Evolutionary conservation across 1,140 invertebrate genomes (phyloP).

Genomic region (Agrilus planipennis): DNA sequence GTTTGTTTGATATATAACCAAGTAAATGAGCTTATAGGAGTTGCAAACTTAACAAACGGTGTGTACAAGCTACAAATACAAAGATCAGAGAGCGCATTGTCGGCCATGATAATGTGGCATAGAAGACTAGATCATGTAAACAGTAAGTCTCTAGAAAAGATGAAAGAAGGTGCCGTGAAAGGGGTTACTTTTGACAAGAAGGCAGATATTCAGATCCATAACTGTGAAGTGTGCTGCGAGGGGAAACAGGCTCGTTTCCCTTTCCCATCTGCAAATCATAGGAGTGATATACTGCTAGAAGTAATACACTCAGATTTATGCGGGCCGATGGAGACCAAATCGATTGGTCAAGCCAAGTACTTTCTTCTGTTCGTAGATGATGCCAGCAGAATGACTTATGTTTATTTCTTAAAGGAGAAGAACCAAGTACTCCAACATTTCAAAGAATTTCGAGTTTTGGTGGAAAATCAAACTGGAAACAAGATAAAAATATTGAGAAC

Average conservation of each 20-base stretch:
- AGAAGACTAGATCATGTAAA: slow-evolving; percentile 23
- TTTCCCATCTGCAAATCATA: neutral
- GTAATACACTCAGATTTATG: slow-evolving; percentile 30
- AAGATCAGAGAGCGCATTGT: slow-evolving; percentile 9
- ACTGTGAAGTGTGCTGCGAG: slow-evolving; percentile 10
- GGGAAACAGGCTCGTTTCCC: slow-evolving; percentile 5
- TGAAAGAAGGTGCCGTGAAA: slow-evolving; percentile 13
- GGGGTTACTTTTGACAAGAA: slow-evolving; percentile 6
- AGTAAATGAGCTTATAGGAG: neutral
- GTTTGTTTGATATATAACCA: slow-evolving; percentile 15
- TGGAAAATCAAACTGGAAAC: slow-evolving; percentile 20
- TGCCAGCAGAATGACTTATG: slow-evolving; percentile 21
- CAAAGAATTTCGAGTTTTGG: slow-evolving; percentile 21
- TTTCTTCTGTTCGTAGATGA: slow-evolving; percentile 33
- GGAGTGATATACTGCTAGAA: slow-evolving; percentile 9
- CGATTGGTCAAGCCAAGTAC: slow-evolving; percentile 27
- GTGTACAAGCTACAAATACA: slow-evolving; percentile 21
- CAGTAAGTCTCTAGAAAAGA: slow-evolving; percentile 11
- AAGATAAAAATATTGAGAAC: slow-evolving; percentile 24
- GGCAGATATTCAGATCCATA: neutral
- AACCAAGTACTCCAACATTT: slow-evolving; percentile 18
- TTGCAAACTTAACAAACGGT: slow-evolving; percentile 12
- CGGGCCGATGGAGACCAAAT: slow-evolving; percentile 28
- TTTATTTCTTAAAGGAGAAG: slow-evolving; percentile 30
- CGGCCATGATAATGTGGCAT: no score